Base-by-base conservation (phyloP, 2,113 vertebrate genomes). In the Centropus bengalensis region DNA sequence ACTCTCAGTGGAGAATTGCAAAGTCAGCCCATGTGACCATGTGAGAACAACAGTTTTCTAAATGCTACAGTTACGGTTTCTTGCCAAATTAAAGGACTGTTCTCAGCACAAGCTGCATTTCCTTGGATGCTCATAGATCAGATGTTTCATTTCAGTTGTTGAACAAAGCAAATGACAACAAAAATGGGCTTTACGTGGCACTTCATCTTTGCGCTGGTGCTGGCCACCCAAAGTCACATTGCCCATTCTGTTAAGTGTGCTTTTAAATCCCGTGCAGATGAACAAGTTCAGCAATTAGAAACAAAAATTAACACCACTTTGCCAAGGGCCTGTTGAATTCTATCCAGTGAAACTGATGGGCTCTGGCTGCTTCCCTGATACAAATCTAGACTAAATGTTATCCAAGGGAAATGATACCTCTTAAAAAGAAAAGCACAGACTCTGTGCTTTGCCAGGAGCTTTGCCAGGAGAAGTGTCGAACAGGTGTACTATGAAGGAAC, bases 1-100 rank as follows among this genome's bases (percentile, higher is more conserved):
- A 62, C 88, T 89, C 91, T 89, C 52, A 79, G 73, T 45, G 51
- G 28, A 84, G 58, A 92, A 95, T 12, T 93, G 87, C 84, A 82
- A 96, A 93, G 81, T 92, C 81, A 93, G 80, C 76, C 85, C 47
- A 52, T 10, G 42, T 76, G 75, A 88, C 47, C 42, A 62, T 1
- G 5, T 38, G 76, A 82, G 45, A 92, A 44, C 28, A 63, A 42
- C 32, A 47, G 10, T 32, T 91, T 95, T 89, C 27, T 8, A 74
- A 88, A 80, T 85, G 36, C 12, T 88, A 20, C 12, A 5, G 36
- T 70, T 76, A 68, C 54, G n/a, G 19, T 91, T 92, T 73, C 36
- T 75, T 58, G 58, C 40, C 40, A 92, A 74, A 75, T 74, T 52
- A 60, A 76, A 87, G 30, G 16, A 82, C 42, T 74, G 13, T 86